Evolutionary conservation across 2,888 invertebrate genomes (phyloP).

Genomic region (Keiferia lycopersicella): DNA sequence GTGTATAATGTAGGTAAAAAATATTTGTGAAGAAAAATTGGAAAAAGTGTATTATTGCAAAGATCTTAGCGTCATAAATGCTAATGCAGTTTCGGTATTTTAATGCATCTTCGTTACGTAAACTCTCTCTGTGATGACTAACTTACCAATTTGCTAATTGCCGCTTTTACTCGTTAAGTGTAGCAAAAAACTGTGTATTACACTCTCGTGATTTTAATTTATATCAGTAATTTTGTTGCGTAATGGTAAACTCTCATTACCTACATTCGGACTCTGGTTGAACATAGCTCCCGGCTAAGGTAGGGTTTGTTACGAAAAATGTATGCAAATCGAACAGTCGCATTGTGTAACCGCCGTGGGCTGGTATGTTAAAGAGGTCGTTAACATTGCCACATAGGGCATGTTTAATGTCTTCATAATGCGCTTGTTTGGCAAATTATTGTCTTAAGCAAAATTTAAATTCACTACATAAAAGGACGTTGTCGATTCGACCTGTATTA

Average conservation of each 20-base stretch:
- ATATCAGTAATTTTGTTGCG: constrained; percentile 15
- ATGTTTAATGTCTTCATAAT: constrained; percentile 15
- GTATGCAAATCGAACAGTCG: constrained; percentile 29
- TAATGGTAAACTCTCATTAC: constrained; percentile 28
- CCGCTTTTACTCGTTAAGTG: neutral
- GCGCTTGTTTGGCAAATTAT: constrained; percentile 1
- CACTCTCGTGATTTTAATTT: constrained; percentile 12
- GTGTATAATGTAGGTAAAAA: no score
- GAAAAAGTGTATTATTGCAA: neutral
- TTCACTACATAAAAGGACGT: neutral
- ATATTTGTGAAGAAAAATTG: no score
- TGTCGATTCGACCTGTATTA: no score
- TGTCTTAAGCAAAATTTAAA: neutral
- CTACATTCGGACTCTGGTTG: constrained; percentile 18
- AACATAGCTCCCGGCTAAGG: constrained; percentile 21
- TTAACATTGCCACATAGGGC: constrained; percentile 31
- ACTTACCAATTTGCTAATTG: constrained; percentile 4
- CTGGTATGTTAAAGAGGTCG: constrained; percentile 44
- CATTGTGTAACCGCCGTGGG: constrained; percentile 41
- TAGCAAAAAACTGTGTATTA: constrained; percentile 1
- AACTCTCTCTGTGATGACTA: neutral
- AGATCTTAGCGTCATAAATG: neutral
- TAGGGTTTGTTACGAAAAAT: constrained; percentile 35
- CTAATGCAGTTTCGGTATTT: neutral
- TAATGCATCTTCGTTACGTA: constrained; percentile 8